phyloP scores from a whole-genome alignment of 2,888 invertebrate genomes.

The Mylabris sibirica region DNA sequence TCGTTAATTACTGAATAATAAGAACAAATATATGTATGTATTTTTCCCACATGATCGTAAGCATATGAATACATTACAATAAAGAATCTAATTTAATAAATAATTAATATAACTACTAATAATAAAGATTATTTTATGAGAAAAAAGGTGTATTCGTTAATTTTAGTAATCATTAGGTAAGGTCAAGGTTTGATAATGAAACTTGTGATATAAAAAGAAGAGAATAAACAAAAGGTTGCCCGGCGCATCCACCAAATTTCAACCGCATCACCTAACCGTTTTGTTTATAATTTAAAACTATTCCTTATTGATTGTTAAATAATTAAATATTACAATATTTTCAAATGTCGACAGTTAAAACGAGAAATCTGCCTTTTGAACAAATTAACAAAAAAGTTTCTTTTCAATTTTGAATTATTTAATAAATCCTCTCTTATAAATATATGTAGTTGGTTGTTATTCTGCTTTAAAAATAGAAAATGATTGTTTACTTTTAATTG shows the following conservation, averaged over 20 bases:
- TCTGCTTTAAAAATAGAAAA: background rate
- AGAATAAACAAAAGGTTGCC: slow-evolving; percentile 18
- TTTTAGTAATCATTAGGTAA: background rate
- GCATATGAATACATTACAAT: too few species aligned
- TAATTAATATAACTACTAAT: too few species aligned
- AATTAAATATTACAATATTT: background rate
- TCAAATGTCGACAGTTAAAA: too few species aligned
- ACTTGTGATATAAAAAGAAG: background rate
- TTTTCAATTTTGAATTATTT: too few species aligned
- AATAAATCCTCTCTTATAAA: too few species aligned
- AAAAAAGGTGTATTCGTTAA: background rate
- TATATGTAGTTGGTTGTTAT: too few species aligned
- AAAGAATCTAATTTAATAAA: too few species aligned
- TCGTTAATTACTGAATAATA: background rate
- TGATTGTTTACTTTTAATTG: background rate
- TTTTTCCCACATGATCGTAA: too few species aligned
- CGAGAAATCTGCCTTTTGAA: too few species aligned
- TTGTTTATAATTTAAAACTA: background rate
- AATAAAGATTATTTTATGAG: too few species aligned
- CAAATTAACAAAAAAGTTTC: too few species aligned
- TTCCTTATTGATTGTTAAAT: background rate
- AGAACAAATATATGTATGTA: too few species aligned
- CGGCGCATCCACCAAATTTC: slow-evolving; percentile 22
- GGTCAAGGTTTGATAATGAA: background rate
- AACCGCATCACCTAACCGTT: background rate